phyloP scores from a whole-genome alignment of 92 coral and sea anemone genomes.

The Siderastrea siderea region DNA sequence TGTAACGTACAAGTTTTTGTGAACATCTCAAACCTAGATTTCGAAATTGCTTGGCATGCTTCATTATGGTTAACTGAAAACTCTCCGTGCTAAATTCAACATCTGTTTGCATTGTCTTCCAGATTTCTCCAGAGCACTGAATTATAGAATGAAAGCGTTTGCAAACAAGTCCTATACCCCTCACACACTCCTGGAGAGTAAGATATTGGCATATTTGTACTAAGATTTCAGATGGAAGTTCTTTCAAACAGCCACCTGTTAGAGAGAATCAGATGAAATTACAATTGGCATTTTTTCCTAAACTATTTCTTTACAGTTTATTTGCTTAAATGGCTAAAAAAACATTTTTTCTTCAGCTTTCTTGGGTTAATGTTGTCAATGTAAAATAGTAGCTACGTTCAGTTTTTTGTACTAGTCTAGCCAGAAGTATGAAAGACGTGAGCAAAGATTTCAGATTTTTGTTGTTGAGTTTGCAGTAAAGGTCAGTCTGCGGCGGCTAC shows the following conservation, averaged over 20 bases:
- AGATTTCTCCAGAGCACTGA: conserved; percentile 40
- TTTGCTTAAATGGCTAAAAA: too few relatives aligned
- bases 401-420: too few relatives aligned
- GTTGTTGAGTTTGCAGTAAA: too few relatives aligned
- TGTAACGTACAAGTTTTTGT: conserved; percentile 37
- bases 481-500: too few relatives aligned
- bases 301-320: too few relatives aligned
- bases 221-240: conserved; percentile 51
- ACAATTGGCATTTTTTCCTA: not conserved
- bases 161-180: conserved; percentile 43
- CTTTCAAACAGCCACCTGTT: conserved; percentile 66
- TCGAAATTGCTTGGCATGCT: conserved; percentile 59
- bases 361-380: too few relatives aligned
- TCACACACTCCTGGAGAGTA: conserved; percentile 34
- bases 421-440: too few relatives aligned
- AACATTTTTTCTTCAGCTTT: too few relatives aligned
- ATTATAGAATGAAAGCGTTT: conserved; percentile 20
- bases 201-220: conserved; percentile 57
- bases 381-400: too few relatives aligned
- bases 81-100: conserved; percentile 30
- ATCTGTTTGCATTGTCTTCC: conserved; percentile 46
- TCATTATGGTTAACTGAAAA: conserved; percentile 34
- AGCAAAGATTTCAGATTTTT: too few relatives aligned
- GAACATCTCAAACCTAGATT: conserved; percentile 66
- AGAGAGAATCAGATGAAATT: conserved; percentile 3